Evolutionary conservation across 2,797 vertebrate genomes (phyloP).

Genomic region (Halcyon leucocephala): DNA sequence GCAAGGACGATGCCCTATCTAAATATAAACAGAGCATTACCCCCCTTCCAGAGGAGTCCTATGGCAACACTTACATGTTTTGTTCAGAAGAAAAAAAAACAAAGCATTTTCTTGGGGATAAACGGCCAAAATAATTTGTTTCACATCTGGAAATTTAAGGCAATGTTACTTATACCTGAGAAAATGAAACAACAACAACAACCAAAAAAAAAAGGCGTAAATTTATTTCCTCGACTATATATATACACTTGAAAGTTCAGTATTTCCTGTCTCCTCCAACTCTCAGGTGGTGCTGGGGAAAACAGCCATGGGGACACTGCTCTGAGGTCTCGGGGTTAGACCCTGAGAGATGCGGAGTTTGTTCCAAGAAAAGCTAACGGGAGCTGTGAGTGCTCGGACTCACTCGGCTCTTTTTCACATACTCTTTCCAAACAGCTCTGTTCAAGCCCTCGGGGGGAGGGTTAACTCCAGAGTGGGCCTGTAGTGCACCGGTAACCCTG

Average conservation of each 20-base stretch:
- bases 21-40: conserved; percentile 54
- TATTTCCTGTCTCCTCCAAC: background rate
- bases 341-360: background rate
- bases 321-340: background rate
- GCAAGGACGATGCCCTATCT: conserved; percentile 27
- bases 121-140: conserved; percentile 46
- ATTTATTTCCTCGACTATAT: conserved; percentile 44
- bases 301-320: background rate
- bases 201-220: background rate
- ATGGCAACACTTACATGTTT: conserved; percentile 27
- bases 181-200: background rate
- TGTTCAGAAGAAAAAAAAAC: conserved; percentile 18
- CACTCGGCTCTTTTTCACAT: background rate
- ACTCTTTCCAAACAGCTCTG: background rate
- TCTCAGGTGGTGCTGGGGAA: background rate
- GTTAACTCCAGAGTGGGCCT: background rate
- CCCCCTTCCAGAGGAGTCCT: conserved; percentile 27
- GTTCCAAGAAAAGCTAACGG: background rate
- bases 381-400: background rate
- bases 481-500: conserved; percentile 8
- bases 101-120: conserved; percentile 48
- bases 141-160: conserved; percentile 74
- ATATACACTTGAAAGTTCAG: background rate
- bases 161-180: conserved; percentile 75
- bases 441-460: background rate